Percentiles rank a stretch among this genome's conserved stretches.
phyloP scores from a whole-genome alignment of 2,888 invertebrate genomes.

The Tineola bisselliella region DNA sequence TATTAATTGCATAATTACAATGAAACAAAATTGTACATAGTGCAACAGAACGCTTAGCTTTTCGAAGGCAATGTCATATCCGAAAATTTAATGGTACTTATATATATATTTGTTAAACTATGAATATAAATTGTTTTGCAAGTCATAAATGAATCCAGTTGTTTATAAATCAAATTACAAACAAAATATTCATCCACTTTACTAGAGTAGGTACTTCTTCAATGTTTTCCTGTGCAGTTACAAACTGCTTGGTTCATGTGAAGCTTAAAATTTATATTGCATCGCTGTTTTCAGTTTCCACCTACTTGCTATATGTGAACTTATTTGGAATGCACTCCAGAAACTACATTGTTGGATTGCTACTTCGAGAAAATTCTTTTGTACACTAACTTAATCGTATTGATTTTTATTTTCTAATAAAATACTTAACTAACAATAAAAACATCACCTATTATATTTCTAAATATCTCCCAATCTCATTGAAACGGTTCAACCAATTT shows the following conservation, averaged over 20 bases:
- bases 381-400: background rate
- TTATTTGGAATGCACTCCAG: background rate
- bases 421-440: background rate
- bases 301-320: background rate
- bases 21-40: too few species aligned
- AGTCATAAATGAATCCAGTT: too few species aligned
- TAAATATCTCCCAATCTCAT: too few species aligned
- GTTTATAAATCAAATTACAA: too few species aligned
- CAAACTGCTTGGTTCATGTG: background rate
- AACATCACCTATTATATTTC: too few species aligned
- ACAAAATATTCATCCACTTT: background rate
- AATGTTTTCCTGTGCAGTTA: background rate
- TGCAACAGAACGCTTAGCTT: too few species aligned
- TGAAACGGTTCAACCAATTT: too few species aligned
- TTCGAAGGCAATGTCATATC: too few species aligned
- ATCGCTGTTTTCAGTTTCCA: background rate
- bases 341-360: background rate
- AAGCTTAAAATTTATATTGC: background rate
- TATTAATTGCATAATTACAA: too few species aligned
- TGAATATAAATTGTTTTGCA: too few species aligned
- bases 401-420: background rate
- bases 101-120: too few species aligned
- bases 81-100: too few species aligned
- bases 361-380: background rate
- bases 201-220: background rate